These are phyloP conservation scores for Phenacoccus solenopsis DNA, from an alignment of 1,140 invertebrate species.

Conservation along the genomic window DNA sequence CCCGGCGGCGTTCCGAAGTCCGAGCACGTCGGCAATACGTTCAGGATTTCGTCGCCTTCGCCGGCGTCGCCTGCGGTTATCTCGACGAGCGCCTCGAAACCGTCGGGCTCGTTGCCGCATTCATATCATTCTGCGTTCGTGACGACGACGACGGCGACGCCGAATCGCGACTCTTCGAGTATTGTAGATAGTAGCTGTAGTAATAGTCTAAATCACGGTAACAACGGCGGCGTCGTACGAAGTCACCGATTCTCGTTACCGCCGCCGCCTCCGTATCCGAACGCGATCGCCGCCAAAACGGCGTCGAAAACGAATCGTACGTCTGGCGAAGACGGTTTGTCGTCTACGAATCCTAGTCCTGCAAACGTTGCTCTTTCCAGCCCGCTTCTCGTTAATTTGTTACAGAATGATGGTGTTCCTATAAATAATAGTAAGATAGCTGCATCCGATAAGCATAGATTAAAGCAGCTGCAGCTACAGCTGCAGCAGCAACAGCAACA, in stretches of 20 bases:
- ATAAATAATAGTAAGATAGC: background rate
- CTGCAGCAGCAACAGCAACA: background rate
- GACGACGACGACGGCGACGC: background rate
- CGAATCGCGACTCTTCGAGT: no score
- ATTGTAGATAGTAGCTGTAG: no score
- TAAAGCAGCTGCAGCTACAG: background rate
- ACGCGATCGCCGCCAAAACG: constrained; percentile 23
- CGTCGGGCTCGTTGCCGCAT: background rate
- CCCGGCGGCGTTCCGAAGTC: background rate
- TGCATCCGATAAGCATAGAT: constrained; percentile 18
- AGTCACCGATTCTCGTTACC: background rate
- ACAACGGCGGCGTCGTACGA: background rate
- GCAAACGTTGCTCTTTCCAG: constrained; percentile 51
- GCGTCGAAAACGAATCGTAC: background rate
- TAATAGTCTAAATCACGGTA: no score
- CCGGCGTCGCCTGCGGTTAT: no score
- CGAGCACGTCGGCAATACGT: background rate
- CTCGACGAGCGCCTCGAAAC: no score
- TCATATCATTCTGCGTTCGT: background rate
- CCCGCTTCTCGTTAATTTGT: constrained; percentile 77
- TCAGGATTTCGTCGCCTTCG: no score
- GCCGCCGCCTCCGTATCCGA: constrained; percentile 39
- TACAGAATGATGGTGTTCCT: constrained; percentile 65
- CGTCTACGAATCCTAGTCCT: constrained; percentile 33
- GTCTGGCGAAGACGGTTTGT: background rate